phyloP scores from a whole-genome alignment of 2,113 vertebrate species.

The rat (Rattus norvegicus) region GRCr8 NC_086028.1:28452001-28452500 shows the following conservation, averaged over 20 bases:
- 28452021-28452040: not conserved
- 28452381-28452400: no score
- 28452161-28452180: not conserved
- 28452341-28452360: not conserved
- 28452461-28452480: conserved; percentile 24
- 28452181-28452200: not conserved
- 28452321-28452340: not conserved
- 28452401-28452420: not conserved
- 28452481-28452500: conserved; percentile 49
- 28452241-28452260: not conserved
- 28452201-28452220: not conserved
- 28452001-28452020: not conserved
- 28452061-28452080: not conserved
- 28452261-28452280: not conserved
- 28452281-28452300: not conserved
- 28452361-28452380: not conserved
- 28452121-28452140: not conserved
- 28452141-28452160: not conserved
- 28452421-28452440: not conserved
- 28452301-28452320: not conserved
- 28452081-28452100: not conserved
- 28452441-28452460: conserved; percentile 12
- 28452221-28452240: not conserved
- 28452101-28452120: not conserved
- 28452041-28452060: not conserved